Evolutionary conservation across 2,113 vertebrate species (phyloP).

Genomic region (Sigmodon hispidus): DNA sequence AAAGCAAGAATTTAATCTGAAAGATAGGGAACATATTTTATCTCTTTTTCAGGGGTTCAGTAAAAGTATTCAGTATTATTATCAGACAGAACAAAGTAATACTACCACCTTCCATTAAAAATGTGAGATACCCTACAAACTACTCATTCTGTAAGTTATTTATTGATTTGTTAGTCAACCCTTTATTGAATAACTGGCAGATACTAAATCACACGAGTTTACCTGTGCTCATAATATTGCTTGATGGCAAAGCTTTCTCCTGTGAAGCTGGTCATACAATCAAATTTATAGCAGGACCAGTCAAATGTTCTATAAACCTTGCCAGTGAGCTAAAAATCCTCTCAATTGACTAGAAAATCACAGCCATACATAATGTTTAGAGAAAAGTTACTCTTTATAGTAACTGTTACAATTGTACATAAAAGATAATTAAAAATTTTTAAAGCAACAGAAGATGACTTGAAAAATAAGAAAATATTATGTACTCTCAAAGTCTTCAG

Average conservation of each 20-base stretch:
- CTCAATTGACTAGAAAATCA: slow-evolving; percentile 40
- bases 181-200: not conserved
- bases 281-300: slow-evolving; percentile 11
- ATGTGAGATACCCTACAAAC: not conserved
- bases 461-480: slow-evolving; percentile 25
- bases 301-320: slow-evolving; percentile 30
- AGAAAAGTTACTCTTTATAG: slow-evolving; percentile 45
- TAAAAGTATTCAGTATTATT: not conserved
- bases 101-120: not conserved
- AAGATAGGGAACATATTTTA: not conserved
- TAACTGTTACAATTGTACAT: slow-evolving; percentile 17
- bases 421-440: slow-evolving; percentile 4
- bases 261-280: slow-evolving; percentile 48
- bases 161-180: slow-evolving; percentile 25
- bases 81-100: not conserved
- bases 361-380: slow-evolving; percentile 13
- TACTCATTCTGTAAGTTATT: not conserved
- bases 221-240: not conserved
- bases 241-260: slow-evolving; percentile 35
- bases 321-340: slow-evolving; percentile 53
- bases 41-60: not conserved
- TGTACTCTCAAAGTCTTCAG: not conserved
- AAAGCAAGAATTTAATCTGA: not conserved
- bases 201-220: not conserved
- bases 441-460: not conserved